phyloP scores from a whole-genome alignment of 1,140 invertebrate species.

The Micrasema minimum region DNA sequence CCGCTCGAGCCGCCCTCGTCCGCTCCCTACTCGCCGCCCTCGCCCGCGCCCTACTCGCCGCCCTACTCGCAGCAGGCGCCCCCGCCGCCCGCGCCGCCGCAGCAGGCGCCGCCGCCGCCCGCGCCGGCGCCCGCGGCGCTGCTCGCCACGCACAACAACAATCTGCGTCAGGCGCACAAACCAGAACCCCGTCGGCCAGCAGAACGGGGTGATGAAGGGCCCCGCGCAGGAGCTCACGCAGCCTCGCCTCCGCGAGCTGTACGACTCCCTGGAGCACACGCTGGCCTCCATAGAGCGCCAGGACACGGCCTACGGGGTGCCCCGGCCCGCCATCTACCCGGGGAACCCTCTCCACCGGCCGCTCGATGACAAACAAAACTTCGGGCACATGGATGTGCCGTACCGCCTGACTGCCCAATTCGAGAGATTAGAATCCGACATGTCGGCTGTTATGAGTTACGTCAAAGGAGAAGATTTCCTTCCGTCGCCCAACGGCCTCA shows the following conservation, averaged over 20 bases:
- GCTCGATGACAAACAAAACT: slow-evolving; percentile 22
- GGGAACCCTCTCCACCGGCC: slow-evolving; percentile 36
- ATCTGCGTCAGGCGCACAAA: slow-evolving; percentile 35
- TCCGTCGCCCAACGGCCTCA: slow-evolving; percentile 65
- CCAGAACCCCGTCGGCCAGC: slow-evolving; percentile 33
- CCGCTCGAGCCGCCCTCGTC: no score
- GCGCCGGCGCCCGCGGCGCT: slow-evolving; percentile 1
- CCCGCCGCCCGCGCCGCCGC: slow-evolving; percentile 4
- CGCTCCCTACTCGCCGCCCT: no score
- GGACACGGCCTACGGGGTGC: slow-evolving; percentile 50
- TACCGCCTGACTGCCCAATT: slow-evolving; percentile 64
- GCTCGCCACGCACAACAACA: slow-evolving; percentile 8
- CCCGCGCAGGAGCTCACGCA: slow-evolving; percentile 5
- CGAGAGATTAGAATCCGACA: slow-evolving; percentile 59
- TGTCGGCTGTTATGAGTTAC: slow-evolving; percentile 60
- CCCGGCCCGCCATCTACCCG: slow-evolving; percentile 23
- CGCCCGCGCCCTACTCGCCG: slow-evolving; percentile 31
- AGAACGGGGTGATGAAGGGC: slow-evolving; percentile 45
- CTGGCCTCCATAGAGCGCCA: slow-evolving; percentile 72
- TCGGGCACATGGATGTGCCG: no score
- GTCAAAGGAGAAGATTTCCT: slow-evolving; percentile 58
- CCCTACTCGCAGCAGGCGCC: slow-evolving; percentile 36
- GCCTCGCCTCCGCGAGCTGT: slow-evolving; percentile 26
- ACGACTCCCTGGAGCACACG: slow-evolving; percentile 75
- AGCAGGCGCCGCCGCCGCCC: slow-evolving; percentile 21